Evolutionary conservation across 2,888 invertebrate genomes (phyloP).

Genomic region (Callimorpha dominula): DNA sequence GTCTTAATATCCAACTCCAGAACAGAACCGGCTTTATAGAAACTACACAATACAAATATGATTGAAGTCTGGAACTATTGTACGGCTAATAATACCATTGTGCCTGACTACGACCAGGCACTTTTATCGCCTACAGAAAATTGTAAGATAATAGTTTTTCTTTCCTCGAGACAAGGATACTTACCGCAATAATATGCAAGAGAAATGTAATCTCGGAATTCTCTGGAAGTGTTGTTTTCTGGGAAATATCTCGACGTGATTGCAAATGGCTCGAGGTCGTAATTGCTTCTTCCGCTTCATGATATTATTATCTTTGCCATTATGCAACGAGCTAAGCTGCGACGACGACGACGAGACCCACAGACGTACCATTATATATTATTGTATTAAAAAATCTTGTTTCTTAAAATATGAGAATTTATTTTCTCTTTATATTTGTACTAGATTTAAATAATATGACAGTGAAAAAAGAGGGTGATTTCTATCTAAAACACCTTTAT

Average conservation of each 20-base stretch:
- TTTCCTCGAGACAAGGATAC: slow-evolving; percentile 51
- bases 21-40: slow-evolving; percentile 11
- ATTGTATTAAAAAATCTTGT: slow-evolving; percentile 51
- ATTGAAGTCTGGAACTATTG: slow-evolving; percentile 39
- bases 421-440: background rate
- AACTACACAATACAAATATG: slow-evolving; percentile 24
- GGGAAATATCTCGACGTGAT: slow-evolving; percentile 70
- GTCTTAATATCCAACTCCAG: background rate
- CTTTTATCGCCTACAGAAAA: slow-evolving; percentile 43
- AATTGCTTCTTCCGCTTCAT: slow-evolving; percentile 83
- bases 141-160: slow-evolving; percentile 45
- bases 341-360: slow-evolving; percentile 48
- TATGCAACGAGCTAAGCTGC: slow-evolving; percentile 74
- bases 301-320: slow-evolving; percentile 82
- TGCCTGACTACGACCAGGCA: slow-evolving; percentile 21
- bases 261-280: slow-evolving; percentile 71
- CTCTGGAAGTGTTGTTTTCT: slow-evolving; percentile 64
- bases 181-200: slow-evolving; percentile 64
- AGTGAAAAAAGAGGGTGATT: too few relatives aligned
- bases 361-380: slow-evolving; percentile 62
- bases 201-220: slow-evolving; percentile 67
- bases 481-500: too few relatives aligned
- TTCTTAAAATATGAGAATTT: slow-evolving; percentile 28
- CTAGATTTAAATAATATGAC: background rate
- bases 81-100: slow-evolving; percentile 39